These are phyloP conservation scores for Dendrolimus houi DNA, from an alignment of 2,888 invertebrate genomes.

Conservation along the genomic window DNA sequence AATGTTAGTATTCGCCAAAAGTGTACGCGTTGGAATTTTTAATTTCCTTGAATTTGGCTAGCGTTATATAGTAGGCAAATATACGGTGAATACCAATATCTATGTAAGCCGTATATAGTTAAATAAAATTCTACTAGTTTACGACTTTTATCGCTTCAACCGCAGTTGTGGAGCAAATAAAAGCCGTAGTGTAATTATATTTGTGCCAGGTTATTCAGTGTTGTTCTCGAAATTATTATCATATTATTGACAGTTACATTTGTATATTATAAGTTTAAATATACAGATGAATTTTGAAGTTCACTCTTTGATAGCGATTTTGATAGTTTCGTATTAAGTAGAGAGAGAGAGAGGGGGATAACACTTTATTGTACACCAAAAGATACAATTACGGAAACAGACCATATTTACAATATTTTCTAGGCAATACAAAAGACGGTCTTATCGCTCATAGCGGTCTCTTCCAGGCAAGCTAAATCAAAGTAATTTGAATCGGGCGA, in stretches of 20 bases:
- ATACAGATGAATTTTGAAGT: no score
- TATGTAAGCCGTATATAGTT: not conserved
- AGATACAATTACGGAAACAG: no score
- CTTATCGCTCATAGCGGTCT: no score
- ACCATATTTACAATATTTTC: no score
- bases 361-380: no score
- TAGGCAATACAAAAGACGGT: no score
- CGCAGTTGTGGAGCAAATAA: not conserved
- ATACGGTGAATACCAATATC: not conserved
- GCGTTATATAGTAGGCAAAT: not conserved
- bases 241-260: not conserved
- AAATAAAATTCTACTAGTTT: not conserved
- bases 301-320: no score
- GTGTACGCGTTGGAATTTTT: not conserved
- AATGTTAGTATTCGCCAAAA: not conserved
- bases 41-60: not conserved
- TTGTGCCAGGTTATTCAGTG: not conserved
- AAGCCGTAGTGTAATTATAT: not conserved
- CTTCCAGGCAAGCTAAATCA: no score
- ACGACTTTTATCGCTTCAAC: not conserved
- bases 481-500: no score
- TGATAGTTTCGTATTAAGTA: no score
- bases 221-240: not conserved
- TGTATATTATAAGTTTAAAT: no score
- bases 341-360: no score